A percentile compares a stretch with the other conserved stretches of the same genome.
phyloP scores from a whole-genome alignment of 2,888 invertebrate species.

The Esperia sulphurella region DNA sequence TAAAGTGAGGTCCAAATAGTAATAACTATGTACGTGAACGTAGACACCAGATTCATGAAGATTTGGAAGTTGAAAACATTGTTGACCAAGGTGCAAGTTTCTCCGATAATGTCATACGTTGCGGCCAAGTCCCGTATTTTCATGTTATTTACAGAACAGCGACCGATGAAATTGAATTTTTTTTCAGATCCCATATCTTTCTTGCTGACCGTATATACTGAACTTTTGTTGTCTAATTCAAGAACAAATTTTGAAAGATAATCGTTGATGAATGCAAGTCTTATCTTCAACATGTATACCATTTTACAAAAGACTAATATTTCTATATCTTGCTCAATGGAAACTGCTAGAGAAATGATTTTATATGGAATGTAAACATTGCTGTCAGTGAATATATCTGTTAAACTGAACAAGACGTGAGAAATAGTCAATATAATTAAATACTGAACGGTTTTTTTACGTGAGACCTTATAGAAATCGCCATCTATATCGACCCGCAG shows the following conservation, averaged over 20 bases:
- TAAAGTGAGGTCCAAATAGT: slow-evolving; percentile 47
- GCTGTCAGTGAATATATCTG: slow-evolving; percentile 22
- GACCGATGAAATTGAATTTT: slow-evolving; percentile 31
- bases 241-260: slow-evolving; percentile 36
- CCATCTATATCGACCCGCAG: slow-evolving; percentile 26
- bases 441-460: slow-evolving; percentile 16
- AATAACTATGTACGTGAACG: slow-evolving; percentile 45
- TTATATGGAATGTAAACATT: slow-evolving; percentile 10
- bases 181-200: slow-evolving; percentile 18
- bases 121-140: slow-evolving; percentile 43
- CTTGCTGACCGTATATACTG: slow-evolving; percentile 29
- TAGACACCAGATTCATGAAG: slow-evolving; percentile 46
- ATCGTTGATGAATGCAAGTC: slow-evolving; percentile 39
- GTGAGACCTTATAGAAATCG: slow-evolving; percentile 29
- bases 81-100: slow-evolving; percentile 38
- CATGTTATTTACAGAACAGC: slow-evolving; percentile 26
- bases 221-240: slow-evolving; percentile 23
- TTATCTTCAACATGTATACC: slow-evolving; percentile 34
- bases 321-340: slow-evolving; percentile 41
- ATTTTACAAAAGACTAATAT: slow-evolving; percentile 37
- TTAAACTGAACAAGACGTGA: slow-evolving; percentile 19
- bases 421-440: slow-evolving; percentile 20
- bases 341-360: slow-evolving; percentile 23
- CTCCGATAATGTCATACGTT: slow-evolving; percentile 44
- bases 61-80: slow-evolving; percentile 50